A percentile compares a stretch with the other conserved stretches of the same genome.
These are phyloP conservation scores for Xenus cinereus DNA, from an alignment of 2,113 vertebrate species.

Conservation along the genomic window DNA sequence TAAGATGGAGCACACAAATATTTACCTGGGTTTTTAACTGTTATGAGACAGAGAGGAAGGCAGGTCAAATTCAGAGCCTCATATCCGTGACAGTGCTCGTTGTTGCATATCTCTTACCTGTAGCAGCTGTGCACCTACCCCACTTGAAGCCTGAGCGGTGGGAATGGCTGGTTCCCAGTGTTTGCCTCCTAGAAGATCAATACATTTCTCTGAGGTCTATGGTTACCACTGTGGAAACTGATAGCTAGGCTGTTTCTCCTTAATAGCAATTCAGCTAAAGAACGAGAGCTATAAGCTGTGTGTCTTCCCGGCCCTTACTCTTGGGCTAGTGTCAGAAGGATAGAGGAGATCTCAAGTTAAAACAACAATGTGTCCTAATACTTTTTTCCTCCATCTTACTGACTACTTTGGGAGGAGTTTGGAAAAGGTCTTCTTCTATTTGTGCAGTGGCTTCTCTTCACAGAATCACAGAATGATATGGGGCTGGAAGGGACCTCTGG, in stretches of 20 bases:
- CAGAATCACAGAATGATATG: too few relatives aligned
- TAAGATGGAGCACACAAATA: conserved; percentile 14
- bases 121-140: background rate
- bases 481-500: too few relatives aligned
- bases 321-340: background rate
- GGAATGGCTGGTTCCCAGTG: background rate
- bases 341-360: background rate
- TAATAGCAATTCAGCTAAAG: background rate
- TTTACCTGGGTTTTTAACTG: conserved; percentile 14
- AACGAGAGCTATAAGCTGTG: background rate
- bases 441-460: background rate
- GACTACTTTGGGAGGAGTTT: background rate
- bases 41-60: background rate
- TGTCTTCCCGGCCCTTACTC: background rate
- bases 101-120: background rate
- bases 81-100: background rate
- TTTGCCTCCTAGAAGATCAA: background rate
- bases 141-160: background rate
- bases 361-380: background rate
- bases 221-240: background rate
- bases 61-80: background rate
- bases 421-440: background rate
- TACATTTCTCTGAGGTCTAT: background rate
- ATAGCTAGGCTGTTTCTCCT: background rate
- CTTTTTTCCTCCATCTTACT: background rate